phyloP scores from a whole-genome alignment of 2,888 invertebrate genomes.

The Rotaria macrura region DNA sequence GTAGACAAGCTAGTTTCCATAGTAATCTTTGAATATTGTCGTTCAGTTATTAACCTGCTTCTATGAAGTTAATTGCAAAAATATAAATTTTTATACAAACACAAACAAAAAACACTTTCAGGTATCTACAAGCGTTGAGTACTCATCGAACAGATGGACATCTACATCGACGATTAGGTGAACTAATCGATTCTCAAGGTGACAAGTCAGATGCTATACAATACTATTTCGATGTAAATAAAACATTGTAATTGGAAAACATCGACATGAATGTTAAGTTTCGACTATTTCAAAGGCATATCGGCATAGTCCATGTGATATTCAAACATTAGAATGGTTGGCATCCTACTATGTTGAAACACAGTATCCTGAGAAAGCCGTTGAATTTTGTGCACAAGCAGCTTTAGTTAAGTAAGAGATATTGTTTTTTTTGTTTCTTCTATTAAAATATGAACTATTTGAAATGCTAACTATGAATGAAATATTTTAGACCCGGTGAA shows the following conservation, averaged over 20 bases:
- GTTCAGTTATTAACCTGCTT: too few relatives aligned
- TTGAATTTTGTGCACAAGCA: constrained; percentile 60
- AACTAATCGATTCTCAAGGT: constrained; percentile 74
- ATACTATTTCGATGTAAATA: constrained; percentile 64
- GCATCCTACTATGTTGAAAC: constrained; percentile 78
- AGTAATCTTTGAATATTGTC: too few relatives aligned
- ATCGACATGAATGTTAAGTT: constrained; percentile 52
- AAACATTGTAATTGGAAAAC: not conserved
- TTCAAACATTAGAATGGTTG: constrained; percentile 72
- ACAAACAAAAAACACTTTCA: not conserved
- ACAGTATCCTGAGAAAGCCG: constrained; percentile 75
- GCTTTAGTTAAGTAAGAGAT: constrained; percentile 22
- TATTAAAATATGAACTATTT: not conserved
- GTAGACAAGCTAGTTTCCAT: too few relatives aligned
- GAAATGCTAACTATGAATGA: too few relatives aligned
- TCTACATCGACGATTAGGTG: constrained; percentile 74
- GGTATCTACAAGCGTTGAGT: constrained; percentile 43
- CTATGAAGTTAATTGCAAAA: too few relatives aligned
- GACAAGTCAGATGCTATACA: constrained; percentile 81
- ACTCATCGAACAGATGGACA: constrained; percentile 69
- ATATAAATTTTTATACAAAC: too few relatives aligned
- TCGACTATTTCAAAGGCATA: constrained; percentile 29
- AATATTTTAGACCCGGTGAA: constrained; percentile 59
- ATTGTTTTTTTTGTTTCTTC: not conserved
- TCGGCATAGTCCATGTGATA: constrained; percentile 49